A percentile compares a stretch with the other conserved stretches of the same genome.
Evolutionary conservation across 37 sponge, comb jelly and placozoan species (phyloP).

Genomic region (Tethya wilhelma): DNA sequence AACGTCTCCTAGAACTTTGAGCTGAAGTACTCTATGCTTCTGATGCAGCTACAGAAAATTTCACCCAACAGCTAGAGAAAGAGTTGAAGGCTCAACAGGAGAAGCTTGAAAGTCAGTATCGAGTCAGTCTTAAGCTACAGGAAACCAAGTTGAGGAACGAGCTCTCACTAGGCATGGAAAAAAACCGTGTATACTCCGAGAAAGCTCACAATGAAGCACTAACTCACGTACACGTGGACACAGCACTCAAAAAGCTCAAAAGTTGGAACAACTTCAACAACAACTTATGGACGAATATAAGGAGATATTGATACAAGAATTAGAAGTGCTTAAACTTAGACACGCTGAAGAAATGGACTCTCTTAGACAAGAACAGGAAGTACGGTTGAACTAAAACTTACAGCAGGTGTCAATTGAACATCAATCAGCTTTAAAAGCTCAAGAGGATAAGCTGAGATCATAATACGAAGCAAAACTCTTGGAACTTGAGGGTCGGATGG

Average conservation of each 20-base stretch:
- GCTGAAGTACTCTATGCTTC: not conserved
- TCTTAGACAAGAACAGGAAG: too few species aligned
- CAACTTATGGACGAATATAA: not conserved
- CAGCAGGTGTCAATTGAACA: too few species aligned
- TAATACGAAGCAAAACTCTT: constrained; percentile 21
- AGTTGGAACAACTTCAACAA: constrained; percentile 17
- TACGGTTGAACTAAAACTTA: too few species aligned
- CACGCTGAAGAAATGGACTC: not conserved
- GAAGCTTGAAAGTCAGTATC: constrained; percentile 11
- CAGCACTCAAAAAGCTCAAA: too few species aligned
- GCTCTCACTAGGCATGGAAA: not conserved
- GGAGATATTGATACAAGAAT: not conserved
- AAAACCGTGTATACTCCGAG: constrained; percentile 3
- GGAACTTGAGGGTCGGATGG: constrained; percentile 25
- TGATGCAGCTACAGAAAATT: not conserved
- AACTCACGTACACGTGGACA: too few species aligned
- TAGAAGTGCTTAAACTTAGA: not conserved
- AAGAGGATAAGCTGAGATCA: not conserved
- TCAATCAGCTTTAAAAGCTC: not conserved
- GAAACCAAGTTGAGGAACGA: constrained; percentile 22
- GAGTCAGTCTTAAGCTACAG: not conserved
- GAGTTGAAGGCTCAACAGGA: constrained; percentile 15
- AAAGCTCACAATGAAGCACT: constrained; percentile 14
- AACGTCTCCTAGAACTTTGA: not conserved
- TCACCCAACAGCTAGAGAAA: constrained; percentile 9